Conservation (phyloP, 23 tunicate species). For the Styela clava region DNA sequence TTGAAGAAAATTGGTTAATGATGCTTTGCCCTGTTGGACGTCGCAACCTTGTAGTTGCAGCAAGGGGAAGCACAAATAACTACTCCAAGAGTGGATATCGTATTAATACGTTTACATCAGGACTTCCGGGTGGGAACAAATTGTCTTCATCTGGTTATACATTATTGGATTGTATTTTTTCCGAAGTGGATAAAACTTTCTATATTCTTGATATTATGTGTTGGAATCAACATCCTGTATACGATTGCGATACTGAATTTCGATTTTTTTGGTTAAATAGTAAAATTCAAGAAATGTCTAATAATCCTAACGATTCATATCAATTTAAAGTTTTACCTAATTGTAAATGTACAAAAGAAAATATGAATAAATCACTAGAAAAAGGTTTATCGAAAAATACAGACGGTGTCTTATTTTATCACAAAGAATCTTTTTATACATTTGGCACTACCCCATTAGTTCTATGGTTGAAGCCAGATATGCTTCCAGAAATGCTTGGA, state of each 20-base stretch:
- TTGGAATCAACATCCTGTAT: conserved; percentile 80
- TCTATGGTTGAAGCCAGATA: conserved; percentile 77
- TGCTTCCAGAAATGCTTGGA: conserved; percentile 56
- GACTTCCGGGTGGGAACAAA: conserved; percentile 67
- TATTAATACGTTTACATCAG: conserved; percentile 57
- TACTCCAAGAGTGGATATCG: conserved; percentile 82
- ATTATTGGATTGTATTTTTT: conserved; percentile 64
- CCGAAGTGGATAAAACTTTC: conserved; percentile 48
- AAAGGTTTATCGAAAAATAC: conserved; percentile 27
- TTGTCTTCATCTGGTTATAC: conserved; percentile 60
- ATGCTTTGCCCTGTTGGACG: conserved; percentile 73
- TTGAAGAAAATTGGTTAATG: conserved; percentile 69
- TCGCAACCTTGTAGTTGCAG: conserved; percentile 77
- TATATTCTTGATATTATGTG: conserved; percentile 81
- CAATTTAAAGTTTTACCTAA: conserved; percentile 31
- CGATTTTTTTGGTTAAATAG: conserved; percentile 71
- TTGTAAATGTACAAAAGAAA: conserved; percentile 42
- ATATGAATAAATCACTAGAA: conserved; percentile 21
- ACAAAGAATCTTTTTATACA: conserved; percentile 64
- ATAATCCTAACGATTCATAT: conserved; percentile 12
- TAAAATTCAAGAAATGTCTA: conserved; percentile 64
- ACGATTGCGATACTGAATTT: conserved; percentile 91
- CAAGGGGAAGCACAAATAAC: conserved; percentile 53
- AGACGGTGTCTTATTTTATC: conserved; percentile 93
- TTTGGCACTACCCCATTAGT: conserved; percentile 94